Conservation (phyloP, 2,888 invertebrate species). For the Drosophila formosana region DNA sequence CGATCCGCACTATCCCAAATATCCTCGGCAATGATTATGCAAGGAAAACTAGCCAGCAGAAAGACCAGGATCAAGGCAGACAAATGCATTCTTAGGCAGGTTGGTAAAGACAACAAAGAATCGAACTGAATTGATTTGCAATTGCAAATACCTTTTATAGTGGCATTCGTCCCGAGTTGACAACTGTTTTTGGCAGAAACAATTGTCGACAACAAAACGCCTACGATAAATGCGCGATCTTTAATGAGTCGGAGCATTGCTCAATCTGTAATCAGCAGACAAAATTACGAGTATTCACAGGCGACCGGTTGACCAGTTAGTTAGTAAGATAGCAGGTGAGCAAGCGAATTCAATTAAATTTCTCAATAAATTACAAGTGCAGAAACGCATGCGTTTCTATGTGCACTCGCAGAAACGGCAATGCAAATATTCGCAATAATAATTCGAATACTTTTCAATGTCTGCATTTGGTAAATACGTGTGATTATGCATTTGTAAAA, state of each 20-base stretch:
- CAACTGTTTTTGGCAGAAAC: constrained; percentile 27
- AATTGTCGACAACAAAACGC: constrained; percentile 5
- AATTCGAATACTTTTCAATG: too few species aligned
- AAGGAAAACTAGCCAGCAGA: background rate
- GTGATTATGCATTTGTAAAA: too few species aligned
- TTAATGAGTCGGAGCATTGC: constrained; percentile 45
- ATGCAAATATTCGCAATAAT: too few species aligned
- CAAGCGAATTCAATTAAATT: constrained; percentile 77
- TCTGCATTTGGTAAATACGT: too few species aligned
- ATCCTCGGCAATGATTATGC: background rate
- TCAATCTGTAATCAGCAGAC: constrained; percentile 58
- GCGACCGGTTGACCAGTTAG: constrained; percentile 28
- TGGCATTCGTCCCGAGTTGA: too few species aligned
- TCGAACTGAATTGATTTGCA: constrained; percentile 1
- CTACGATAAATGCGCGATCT: background rate
- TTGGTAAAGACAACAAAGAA: background rate
- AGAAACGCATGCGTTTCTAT: constrained; percentile 50
- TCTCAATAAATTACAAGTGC: constrained; percentile 76
- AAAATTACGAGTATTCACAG: constrained; percentile 49
- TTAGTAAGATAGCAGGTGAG: constrained; percentile 52
- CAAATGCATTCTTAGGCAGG: background rate
- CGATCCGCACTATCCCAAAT: background rate
- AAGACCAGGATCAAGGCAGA: background rate
- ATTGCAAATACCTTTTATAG: constrained; percentile 17
- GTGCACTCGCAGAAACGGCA: constrained; percentile 1